Percentiles rank a stretch among this genome's conserved stretches.
Conservation (phyloP, 2,888 invertebrate genomes). For the Bembecia ichneumoniformis region DNA sequence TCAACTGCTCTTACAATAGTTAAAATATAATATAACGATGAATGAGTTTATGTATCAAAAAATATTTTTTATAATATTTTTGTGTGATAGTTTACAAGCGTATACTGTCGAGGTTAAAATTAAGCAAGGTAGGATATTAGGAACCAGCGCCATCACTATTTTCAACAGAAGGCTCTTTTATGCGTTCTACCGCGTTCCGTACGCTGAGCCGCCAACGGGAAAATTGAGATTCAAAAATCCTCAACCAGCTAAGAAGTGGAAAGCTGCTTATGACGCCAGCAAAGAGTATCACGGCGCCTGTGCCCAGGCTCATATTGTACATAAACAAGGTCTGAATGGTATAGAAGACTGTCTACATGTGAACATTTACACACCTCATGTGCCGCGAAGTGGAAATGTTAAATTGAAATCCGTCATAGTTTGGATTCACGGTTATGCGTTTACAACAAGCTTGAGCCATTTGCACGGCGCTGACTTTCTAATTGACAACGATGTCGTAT, state of each 20-base stretch:
- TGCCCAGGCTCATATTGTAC: conserved; percentile 72
- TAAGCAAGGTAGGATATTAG: conserved; percentile 40
- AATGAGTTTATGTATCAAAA: neutral
- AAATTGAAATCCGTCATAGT: conserved; percentile 40
- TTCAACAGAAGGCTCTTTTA: conserved; percentile 37
- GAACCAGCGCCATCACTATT: conserved; percentile 31
- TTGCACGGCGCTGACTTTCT: conserved; percentile 57
- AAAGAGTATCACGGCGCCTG: conserved; percentile 66
- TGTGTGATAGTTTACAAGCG: conserved; percentile 14
- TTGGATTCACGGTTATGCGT: conserved; percentile 61
- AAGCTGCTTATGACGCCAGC: conserved; percentile 69
- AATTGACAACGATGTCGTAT: conserved; percentile 47
- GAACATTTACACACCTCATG: conserved; percentile 76
- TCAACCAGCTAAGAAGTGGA: conserved; percentile 45
- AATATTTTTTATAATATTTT: conserved; percentile 14
- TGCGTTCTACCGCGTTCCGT: conserved; percentile 57
- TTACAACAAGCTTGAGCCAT: conserved; percentile 55
- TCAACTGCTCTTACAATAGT: neutral
- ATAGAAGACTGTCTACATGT: conserved; percentile 76
- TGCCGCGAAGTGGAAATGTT: conserved; percentile 26
- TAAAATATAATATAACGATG: neutral
- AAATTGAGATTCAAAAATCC: conserved; percentile 54
- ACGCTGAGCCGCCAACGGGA: conserved; percentile 44
- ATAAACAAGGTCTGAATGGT: conserved; percentile 49
- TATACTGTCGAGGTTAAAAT: conserved; percentile 35